These are phyloP conservation scores for Pocillopora grandis DNA, from an alignment of 92 coral and sea anemone species.

Conservation along the genomic window DNA sequence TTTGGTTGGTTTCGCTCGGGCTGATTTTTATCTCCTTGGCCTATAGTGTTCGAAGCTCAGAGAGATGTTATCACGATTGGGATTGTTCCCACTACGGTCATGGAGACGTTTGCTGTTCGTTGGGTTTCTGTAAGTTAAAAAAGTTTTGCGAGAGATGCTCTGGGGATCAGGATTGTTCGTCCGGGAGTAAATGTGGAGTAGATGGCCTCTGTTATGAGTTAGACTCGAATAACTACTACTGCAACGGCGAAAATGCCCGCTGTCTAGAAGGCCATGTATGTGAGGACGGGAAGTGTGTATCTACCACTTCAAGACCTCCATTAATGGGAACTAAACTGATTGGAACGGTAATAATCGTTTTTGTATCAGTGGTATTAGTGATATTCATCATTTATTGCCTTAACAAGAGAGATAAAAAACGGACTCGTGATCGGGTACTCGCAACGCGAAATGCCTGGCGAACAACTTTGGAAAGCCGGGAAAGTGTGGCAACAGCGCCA, in stretches of 20 bases:
- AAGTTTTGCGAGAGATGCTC: not conserved
- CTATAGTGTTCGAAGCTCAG: not conserved
- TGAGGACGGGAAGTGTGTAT: not conserved
- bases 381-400: no score
- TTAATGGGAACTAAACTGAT: no score
- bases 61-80: not conserved
- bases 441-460: no score
- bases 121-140: not conserved
- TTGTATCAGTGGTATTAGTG: no score
- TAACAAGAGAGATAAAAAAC: no score
- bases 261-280: not conserved
- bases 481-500: no score
- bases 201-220: not conserved
- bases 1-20: not conserved
- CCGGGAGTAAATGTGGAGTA: not conserved
- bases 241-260: not conserved
- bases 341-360: not conserved
- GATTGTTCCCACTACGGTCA: not conserved
- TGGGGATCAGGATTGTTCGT: constrained; percentile 4
- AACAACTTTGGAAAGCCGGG: no score
- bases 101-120: no score
- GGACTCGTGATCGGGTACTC: no score
- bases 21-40: not conserved
- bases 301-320: no score
- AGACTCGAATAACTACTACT: not conserved